Percentiles rank a stretch among this genome's conserved stretches.
Conservation (phyloP, 2,888 invertebrate genomes). For the Torymus tubicola region DNA sequence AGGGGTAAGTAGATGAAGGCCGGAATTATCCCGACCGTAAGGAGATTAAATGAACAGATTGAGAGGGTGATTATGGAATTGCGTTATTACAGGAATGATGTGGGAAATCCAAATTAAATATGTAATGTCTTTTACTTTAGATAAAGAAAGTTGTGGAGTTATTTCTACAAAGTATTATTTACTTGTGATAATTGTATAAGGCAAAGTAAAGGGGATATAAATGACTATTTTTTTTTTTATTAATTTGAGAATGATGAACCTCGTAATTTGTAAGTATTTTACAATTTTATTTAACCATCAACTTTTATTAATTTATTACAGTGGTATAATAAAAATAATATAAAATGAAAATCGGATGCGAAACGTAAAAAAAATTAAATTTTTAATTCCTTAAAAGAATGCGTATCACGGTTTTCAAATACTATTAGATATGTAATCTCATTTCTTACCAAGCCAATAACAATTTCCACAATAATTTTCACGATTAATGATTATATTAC, state of each 20-base stretch:
- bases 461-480: constrained; percentile 36
- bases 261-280: constrained; percentile 34
- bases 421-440: constrained; percentile 53
- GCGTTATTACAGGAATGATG: too few species aligned
- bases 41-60: too few species aligned
- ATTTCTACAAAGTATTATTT: too few species aligned
- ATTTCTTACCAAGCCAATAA: constrained; percentile 41
- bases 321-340: constrained; percentile 53
- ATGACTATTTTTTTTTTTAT: background rate
- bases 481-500: constrained; percentile 35
- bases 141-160: too few species aligned
- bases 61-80: too few species aligned
- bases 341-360: constrained; percentile 49
- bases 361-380: constrained; percentile 44
- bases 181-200: too few species aligned
- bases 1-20: too few species aligned
- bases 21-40: too few species aligned
- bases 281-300: constrained; percentile 57
- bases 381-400: constrained; percentile 43
- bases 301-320: constrained; percentile 57
- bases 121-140: too few species aligned
- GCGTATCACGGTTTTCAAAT: constrained; percentile 50
- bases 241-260: background rate
- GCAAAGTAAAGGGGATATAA: too few species aligned
- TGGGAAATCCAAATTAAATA: too few species aligned